Percentiles rank a stretch among this genome's conserved stretches.
Conservation (phyloP, 2,888 invertebrate genomes). For the Torymus tubicola region DNA sequence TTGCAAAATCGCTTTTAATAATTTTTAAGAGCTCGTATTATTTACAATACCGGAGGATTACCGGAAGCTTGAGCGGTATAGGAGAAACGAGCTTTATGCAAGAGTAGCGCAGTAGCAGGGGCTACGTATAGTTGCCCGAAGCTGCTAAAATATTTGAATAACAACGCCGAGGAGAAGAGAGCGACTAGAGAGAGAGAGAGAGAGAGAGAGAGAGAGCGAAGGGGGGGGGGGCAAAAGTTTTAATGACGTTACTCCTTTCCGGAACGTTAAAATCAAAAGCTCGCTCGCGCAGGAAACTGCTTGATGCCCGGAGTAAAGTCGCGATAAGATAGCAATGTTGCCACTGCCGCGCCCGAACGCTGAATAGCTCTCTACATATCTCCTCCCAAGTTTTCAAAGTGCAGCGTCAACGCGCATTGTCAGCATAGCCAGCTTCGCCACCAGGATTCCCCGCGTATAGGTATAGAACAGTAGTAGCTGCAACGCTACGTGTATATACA, state of each 20-base stretch:
- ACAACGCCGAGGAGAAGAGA: not conserved
- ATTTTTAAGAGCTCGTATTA: conserved; percentile 13
- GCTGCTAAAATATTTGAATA: conserved; percentile 54
- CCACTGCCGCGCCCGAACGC: not conserved
- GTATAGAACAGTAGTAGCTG: not conserved
- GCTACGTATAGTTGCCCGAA: conserved; percentile 23
- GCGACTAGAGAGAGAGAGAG: not conserved
- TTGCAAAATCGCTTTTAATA: conserved; percentile 3
- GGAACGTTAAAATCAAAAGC: conserved; percentile 51
- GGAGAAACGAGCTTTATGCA: too few relatives aligned
- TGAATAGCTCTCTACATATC: conserved; percentile 36
- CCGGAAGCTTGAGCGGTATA: not conserved
- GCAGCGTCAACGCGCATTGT: conserved; percentile 52
- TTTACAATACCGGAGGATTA: conserved; percentile 30
- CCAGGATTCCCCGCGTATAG: not conserved
- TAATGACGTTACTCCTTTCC: conserved; percentile 54
- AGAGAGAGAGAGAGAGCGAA: too few relatives aligned
- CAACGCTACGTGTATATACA: too few relatives aligned
- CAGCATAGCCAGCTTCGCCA: conserved; percentile 19
- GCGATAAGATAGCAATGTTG: conserved; percentile 49
- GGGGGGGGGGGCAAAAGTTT: conserved; percentile 41
- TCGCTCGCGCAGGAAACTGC: conserved; percentile 24
- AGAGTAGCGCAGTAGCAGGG: not conserved
- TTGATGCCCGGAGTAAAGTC: conserved; percentile 44
- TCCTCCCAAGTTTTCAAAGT: conserved; percentile 43